Percentiles rank a stretch among this genome's conserved stretches.
Evolutionary conservation across 2,113 vertebrate genomes (phyloP).

Genomic region (Ictidomys tridecemlineatus): DNA sequence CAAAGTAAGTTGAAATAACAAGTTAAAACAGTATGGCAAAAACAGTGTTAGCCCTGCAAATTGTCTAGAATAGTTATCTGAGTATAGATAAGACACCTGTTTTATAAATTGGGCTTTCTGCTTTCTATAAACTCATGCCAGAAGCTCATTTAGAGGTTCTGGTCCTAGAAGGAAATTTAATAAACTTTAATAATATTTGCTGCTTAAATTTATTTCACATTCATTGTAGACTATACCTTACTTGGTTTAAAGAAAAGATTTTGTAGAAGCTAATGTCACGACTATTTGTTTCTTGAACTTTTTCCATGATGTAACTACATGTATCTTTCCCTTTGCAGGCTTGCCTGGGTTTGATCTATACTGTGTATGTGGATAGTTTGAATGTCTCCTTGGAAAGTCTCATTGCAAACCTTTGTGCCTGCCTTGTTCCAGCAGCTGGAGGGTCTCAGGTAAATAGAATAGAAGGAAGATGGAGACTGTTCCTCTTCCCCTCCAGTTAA

Average conservation of each 20-base stretch:
- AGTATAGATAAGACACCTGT: conserved; percentile 52
- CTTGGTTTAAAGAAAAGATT: conserved; percentile 62
- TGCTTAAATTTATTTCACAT: conserved; percentile 48
- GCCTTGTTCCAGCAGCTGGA: conserved; percentile 94
- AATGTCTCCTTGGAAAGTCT: conserved; percentile 94
- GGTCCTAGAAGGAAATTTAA: conserved; percentile 71
- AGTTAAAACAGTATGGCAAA: not conserved
- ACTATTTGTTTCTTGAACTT: conserved; percentile 58
- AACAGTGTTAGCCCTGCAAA: conserved; percentile 49
- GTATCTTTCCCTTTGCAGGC: conserved; percentile 88
- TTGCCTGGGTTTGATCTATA: conserved; percentile 97
- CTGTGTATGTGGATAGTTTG: conserved; percentile 95
- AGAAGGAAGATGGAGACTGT: conserved; percentile 71
- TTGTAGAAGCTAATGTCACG: not conserved
- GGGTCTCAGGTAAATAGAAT: conserved; percentile 95
- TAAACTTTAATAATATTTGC: conserved; percentile 56
- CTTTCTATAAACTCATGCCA: conserved; percentile 66
- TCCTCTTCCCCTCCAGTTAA: conserved; percentile 78
- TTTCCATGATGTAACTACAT: conserved; percentile 54
- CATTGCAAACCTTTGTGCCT: conserved; percentile 95
- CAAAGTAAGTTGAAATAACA: conserved; percentile 36
- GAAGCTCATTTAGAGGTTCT: conserved; percentile 70
- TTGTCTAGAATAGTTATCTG: conserved; percentile 41
- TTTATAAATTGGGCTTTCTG: conserved; percentile 77
- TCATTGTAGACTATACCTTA: conserved; percentile 28